Evolutionary conservation across 1,140 invertebrate species (phyloP).

Genomic region (Bradysia coprophila): DNA sequence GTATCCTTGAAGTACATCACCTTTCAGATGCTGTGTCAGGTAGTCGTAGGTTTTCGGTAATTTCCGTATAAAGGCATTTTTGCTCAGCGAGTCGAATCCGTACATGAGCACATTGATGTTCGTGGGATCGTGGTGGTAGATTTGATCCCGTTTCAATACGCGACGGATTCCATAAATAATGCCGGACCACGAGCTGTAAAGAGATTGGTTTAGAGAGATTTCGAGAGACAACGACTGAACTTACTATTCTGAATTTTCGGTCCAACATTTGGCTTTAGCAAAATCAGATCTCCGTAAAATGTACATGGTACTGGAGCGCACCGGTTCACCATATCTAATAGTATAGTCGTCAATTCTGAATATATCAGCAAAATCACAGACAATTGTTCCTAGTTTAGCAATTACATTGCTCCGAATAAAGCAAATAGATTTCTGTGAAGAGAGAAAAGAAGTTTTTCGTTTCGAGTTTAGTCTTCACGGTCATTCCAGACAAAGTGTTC

Average conservation of each 20-base stretch:
- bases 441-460: slow-evolving; percentile 10
- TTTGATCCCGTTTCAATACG: background rate
- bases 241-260: slow-evolving; percentile 28
- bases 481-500: slow-evolving; percentile 1
- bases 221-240: slow-evolving; percentile 2
- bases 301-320: slow-evolving; percentile 34
- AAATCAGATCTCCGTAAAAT: slow-evolving; percentile 42
- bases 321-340: slow-evolving; percentile 26
- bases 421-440: slow-evolving; percentile 28
- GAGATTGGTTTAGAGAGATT: slow-evolving; percentile 9
- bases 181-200: slow-evolving; percentile 10
- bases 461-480: too few species aligned
- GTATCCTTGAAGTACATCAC: slow-evolving; percentile 57
- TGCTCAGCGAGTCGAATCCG: slow-evolving; percentile 79
- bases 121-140: background rate
- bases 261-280: slow-evolving; percentile 35
- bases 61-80: slow-evolving; percentile 70
- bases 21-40: slow-evolving; percentile 46
- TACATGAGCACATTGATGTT: slow-evolving; percentile 63
- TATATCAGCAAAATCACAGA: slow-evolving; percentile 38
- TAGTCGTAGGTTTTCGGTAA: slow-evolving; percentile 66
- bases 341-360: slow-evolving; percentile 35
- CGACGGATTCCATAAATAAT: slow-evolving; percentile 4
- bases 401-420: slow-evolving; percentile 29
- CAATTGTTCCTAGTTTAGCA: slow-evolving; percentile 27